Percentiles rank a stretch among this genome's conserved stretches.
Evolutionary conservation across 2,113 vertebrate genomes (phyloP).

Genomic region (Formicarius rufipectus): DNA sequence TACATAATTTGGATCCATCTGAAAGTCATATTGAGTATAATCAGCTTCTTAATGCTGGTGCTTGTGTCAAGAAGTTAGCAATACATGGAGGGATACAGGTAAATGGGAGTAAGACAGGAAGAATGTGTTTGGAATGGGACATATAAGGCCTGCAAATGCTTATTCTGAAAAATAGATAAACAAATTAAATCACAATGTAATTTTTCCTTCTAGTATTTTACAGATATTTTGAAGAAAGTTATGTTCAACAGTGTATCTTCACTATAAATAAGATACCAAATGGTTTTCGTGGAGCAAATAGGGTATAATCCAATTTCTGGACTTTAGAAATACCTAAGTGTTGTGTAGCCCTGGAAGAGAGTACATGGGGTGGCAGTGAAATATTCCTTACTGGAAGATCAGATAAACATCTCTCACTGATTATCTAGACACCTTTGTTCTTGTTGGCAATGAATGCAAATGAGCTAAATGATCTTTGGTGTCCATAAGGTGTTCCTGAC

Average conservation of each 20-base stretch:
- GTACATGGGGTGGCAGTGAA: background rate
- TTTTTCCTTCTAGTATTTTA: background rate
- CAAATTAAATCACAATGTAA: background rate
- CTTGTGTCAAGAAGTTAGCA: background rate
- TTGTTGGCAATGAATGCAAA: background rate
- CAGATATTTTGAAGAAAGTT: background rate
- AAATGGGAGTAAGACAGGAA: background rate
- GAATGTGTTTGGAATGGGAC: background rate
- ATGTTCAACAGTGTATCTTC: background rate
- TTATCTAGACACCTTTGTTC: background rate
- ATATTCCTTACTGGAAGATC: background rate
- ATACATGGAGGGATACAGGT: background rate
- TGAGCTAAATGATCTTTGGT: background rate
- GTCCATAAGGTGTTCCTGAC: background rate
- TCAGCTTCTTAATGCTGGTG: background rate
- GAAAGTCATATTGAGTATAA: background rate
- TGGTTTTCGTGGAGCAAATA: background rate
- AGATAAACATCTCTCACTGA: background rate
- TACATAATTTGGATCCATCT: background rate
- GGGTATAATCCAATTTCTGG: rapidly evolving
- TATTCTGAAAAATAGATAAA: background rate
- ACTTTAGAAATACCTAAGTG: background rate
- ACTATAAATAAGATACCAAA: background rate
- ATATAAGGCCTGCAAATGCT: background rate
- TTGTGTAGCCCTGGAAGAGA: background rate